Evolutionary conservation across 37 sponge, comb jelly and placozoan species (phyloP), one percentile per base, ranked within the genome.

Genomic region (Crambe crambe): DNA sequence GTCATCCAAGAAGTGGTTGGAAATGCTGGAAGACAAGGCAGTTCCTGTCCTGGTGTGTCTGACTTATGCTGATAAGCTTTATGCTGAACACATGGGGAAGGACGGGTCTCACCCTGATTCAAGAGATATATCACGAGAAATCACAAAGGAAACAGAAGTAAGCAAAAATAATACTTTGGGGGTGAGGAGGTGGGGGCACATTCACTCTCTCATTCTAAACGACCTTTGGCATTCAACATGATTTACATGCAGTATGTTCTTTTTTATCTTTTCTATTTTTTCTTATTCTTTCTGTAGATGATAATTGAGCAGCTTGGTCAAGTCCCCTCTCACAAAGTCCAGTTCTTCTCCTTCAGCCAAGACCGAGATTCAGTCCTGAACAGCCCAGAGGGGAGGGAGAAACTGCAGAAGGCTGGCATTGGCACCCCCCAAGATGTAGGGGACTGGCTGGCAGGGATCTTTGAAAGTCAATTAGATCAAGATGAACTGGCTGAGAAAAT

Each of bases 11-110:
- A 58, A 69, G 3, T 89, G 90, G 90, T 38, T 89, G 56, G 75
- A 74, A 4, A 29, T 84, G 57, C 36, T 58, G 65, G 73, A 59
- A 20, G 78, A 84, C 12, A 61, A 82, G 25, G 15, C 42, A 35
- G 77, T 80, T 15, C 85, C 80, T 44, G 51, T 75, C 41, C 67
- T 89, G 5, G 77, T 89, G 12, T 89, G 90, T 40, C 81, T 89
- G 44, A 85, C 90, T 3, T 74, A 73, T 84, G 90, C 81, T 37
- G 90, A 89, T 65, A 67, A 80, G 36, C 72, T 89, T 17, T 89
- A 84, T 70, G 89, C 83, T 42, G 82, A 87, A 71, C 56, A 40
- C 61, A 87, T 87, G 88, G 58, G 38, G 12, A 39, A 58, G 3
- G 74, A 66, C 25, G 68, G 80, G 3, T 42, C 58, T 30, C 73